Evolutionary conservation across 2,113 vertebrate genomes (phyloP).

Genomic region (Myrmophylax atrothorax): DNA sequence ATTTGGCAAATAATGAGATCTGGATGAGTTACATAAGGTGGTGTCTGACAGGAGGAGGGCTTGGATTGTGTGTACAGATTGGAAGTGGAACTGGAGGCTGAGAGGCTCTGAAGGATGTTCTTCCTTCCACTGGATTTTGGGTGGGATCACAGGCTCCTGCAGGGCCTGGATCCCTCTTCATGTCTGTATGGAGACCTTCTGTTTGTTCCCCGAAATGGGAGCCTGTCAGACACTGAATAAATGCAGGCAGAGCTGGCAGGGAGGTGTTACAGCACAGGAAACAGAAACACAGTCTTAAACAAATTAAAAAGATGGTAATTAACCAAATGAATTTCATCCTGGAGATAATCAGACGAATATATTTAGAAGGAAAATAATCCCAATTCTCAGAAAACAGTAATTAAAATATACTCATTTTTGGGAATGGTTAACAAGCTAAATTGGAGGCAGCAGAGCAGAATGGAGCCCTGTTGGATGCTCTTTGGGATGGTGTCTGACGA

Average conservation of each 20-base stretch:
- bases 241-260: constrained; percentile 18
- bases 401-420: constrained; percentile 48
- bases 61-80: rapidly evolving
- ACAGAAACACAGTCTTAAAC: constrained; percentile 46
- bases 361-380: constrained; percentile 51
- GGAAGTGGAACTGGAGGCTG: background rate
- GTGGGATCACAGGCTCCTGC: background rate
- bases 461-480: background rate
- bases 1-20: background rate
- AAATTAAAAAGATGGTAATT: constrained; percentile 70
- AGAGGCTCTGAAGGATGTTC: background rate
- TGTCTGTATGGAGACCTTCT: background rate
- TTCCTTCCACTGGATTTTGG: background rate
- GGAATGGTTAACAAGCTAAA: constrained; percentile 29
- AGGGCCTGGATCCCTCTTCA: background rate
- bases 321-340: constrained; percentile 64
- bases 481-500: background rate
- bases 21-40: background rate
- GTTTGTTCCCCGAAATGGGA: background rate
- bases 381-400: constrained; percentile 62
- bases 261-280: constrained; percentile 41
- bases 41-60: background rate
- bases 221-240: background rate
- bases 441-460: constrained; percentile 10
- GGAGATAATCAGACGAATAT: constrained; percentile 55